Conservation (phyloP, 2,797 vertebrate genomes). For the Fistularia tabacaria region DNA sequence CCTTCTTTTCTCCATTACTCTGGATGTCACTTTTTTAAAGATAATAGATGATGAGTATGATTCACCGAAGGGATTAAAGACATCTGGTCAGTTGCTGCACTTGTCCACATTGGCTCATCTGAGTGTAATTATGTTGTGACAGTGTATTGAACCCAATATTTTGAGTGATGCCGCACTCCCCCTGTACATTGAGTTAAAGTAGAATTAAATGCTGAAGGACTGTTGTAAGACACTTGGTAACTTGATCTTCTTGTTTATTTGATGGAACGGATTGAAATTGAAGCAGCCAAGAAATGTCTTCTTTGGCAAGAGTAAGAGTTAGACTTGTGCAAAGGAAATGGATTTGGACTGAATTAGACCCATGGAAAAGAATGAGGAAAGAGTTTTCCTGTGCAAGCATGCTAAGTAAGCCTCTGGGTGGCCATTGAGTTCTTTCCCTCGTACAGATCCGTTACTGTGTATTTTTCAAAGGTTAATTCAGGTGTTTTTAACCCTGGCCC, state of each 20-base stretch:
- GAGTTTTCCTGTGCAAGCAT: slow-evolving; percentile 7
- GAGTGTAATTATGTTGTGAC: background rate
- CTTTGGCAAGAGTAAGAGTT: slow-evolving; percentile 6
- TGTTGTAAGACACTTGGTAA: background rate
- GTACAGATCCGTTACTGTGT: background rate
- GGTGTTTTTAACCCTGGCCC: too few relatives aligned
- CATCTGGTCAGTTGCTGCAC: background rate
- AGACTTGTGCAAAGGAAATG: slow-evolving; percentile 11
- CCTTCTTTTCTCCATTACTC: too few relatives aligned
- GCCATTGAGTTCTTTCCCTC: slow-evolving; percentile 9
- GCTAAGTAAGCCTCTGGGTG: slow-evolving; percentile 6
- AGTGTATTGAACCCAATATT: background rate
- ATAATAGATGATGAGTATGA: slow-evolving; percentile 15
- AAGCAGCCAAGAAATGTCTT: slow-evolving; percentile 17
- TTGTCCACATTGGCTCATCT: background rate
- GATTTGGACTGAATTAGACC: slow-evolving; percentile 17
- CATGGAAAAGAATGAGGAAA: slow-evolving; percentile 14
- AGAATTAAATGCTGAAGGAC: slow-evolving; percentile 1
- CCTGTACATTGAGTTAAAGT: background rate
- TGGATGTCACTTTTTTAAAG: slow-evolving; percentile 28
- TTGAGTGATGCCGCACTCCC: background rate
- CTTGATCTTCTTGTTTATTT: background rate
- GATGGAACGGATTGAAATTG: slow-evolving; percentile 6
- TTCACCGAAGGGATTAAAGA: background rate
- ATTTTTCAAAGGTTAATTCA: background rate